A percentile compares a stretch with the other conserved stretches of the same genome.
Evolutionary conservation across 2,888 invertebrate species (phyloP).

Genomic region (Boloria euphrosyne): DNA sequence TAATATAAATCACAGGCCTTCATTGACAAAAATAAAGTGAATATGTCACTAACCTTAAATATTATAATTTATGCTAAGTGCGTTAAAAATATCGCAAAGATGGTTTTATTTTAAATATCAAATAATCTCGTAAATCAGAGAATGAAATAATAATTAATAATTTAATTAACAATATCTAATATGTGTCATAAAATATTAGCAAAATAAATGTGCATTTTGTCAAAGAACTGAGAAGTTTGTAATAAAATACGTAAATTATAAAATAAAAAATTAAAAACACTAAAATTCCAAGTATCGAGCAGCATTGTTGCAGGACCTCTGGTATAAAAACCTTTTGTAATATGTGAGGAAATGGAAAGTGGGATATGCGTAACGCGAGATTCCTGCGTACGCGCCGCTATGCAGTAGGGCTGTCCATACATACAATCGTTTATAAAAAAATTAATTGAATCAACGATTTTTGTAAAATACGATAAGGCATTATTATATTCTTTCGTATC

Average conservation of each 20-base stretch:
- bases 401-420: constrained; percentile 45
- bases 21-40: no score
- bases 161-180: no score
- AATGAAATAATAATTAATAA: no score
- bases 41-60: no score
- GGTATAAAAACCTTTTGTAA: constrained; percentile 39
- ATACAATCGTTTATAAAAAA: background rate
- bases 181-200: background rate
- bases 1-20: no score
- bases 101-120: no score
- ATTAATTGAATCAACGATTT: background rate
- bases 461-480: background rate
- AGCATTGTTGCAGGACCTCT: constrained; percentile 29
- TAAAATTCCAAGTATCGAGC: constrained; percentile 27
- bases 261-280: constrained; percentile 2
- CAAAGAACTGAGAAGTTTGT: background rate
- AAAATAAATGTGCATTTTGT: background rate
- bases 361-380: constrained; percentile 73
- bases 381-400: constrained; percentile 68
- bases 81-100: no score
- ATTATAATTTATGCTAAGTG: no score
- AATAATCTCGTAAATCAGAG: no score
- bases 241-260: background rate
- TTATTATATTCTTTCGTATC: no score
- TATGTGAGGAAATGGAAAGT: constrained; percentile 72